phyloP scores from a whole-genome alignment of 2,888 invertebrate species.

The Eupsilia transversa region DNA sequence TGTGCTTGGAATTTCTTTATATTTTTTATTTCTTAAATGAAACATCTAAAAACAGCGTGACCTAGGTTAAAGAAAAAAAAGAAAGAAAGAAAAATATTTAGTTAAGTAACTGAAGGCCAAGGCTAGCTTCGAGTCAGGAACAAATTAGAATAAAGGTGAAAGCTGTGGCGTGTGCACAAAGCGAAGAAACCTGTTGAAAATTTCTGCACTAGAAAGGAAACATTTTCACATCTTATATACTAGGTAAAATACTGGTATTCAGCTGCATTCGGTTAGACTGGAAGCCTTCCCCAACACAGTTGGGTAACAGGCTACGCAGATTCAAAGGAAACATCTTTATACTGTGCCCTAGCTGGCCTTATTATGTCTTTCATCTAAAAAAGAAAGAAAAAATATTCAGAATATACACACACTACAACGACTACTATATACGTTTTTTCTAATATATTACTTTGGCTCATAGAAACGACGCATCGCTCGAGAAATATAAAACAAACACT shows the following conservation, averaged over 20 bases:
- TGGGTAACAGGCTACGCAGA: too few relatives aligned
- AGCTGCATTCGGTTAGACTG: too few relatives aligned
- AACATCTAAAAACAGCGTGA: constrained; percentile 33
- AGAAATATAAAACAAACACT: not conserved
- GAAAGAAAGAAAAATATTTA: too few relatives aligned
- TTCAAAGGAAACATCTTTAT: not conserved
- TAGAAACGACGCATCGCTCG: not conserved
- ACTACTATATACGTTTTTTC: too few relatives aligned
- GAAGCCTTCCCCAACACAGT: too few relatives aligned
- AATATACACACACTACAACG: too few relatives aligned
- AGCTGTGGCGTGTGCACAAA: constrained; percentile 7
- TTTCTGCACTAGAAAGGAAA: not conserved
- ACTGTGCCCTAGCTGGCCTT: not conserved
- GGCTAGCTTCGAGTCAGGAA: constrained; percentile 4
- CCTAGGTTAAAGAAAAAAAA: too few relatives aligned
- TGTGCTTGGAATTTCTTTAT: not conserved
- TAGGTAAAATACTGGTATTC: too few relatives aligned
- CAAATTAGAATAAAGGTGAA: constrained; percentile 24
- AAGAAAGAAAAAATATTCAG: too few relatives aligned
- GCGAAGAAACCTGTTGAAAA: constrained; percentile 26
- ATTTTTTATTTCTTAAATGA: not conserved
- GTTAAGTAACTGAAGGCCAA: constrained; percentile 18
- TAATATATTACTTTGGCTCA: too few relatives aligned
- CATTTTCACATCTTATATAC: not conserved
- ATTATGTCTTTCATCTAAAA: too few relatives aligned